phyloP scores from a whole-genome alignment of 2,113 vertebrate species.

The Lycaon pictus region DNA sequence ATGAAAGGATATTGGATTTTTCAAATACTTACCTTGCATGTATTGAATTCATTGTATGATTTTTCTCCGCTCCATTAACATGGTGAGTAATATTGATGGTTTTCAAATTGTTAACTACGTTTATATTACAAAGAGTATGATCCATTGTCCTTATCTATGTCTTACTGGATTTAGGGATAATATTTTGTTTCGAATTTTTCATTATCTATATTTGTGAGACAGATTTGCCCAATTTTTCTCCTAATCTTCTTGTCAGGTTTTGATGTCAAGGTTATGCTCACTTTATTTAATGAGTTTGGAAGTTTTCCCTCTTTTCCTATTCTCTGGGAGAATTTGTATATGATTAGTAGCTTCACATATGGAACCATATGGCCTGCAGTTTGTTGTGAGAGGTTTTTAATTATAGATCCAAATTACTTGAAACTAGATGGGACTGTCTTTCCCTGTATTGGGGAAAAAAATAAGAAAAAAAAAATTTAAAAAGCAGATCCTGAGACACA shows the following conservation, averaged over 20 bases:
- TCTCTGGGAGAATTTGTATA: neutral
- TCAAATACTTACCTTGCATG: neutral
- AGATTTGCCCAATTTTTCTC: neutral
- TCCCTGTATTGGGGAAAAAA: neutral
- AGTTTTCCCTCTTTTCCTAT: neutral
- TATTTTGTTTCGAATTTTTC: neutral
- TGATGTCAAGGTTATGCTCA: neutral
- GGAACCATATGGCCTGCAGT: neutral
- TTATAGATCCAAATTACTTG: neutral
- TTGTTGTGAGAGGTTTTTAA: neutral
- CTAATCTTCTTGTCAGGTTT: neutral
- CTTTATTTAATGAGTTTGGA: neutral
- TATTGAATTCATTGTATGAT: neutral
- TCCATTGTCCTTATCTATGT: neutral
- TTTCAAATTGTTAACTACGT: neutral
- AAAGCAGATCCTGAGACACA: neutral
- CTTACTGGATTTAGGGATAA: neutral
- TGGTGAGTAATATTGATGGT: neutral
- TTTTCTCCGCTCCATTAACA: neutral
- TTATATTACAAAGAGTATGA: neutral
- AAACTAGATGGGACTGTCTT: neutral
- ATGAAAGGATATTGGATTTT: neutral
- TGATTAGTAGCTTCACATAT: neutral
- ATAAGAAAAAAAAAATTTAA: neutral
- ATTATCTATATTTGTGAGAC: neutral